Evolutionary conservation across 2,888 invertebrate genomes (phyloP).

Genomic region (Dryadula phaetusa): DNA sequence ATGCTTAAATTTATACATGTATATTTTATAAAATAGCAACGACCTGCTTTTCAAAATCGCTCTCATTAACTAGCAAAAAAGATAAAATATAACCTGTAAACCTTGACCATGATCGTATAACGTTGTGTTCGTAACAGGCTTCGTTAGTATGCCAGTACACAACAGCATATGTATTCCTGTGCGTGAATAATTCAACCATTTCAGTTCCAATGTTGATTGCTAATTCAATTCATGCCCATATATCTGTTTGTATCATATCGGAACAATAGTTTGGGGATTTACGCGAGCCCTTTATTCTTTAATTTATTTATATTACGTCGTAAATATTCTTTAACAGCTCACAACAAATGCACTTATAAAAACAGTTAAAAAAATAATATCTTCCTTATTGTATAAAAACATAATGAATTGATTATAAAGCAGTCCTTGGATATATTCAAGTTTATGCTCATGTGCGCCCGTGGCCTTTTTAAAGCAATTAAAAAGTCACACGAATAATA

Average conservation of each 20-base stretch:
- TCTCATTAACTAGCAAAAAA: neutral
- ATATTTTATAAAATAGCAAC: neutral
- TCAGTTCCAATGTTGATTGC: constrained; percentile 5
- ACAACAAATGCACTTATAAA: constrained; percentile 1
- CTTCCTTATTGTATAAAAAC: constrained; percentile 30
- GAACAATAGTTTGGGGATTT: constrained; percentile 26
- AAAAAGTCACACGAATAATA: neutral
- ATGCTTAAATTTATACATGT: neutral
- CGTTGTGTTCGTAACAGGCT: neutral
- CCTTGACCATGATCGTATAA: constrained; percentile 17
- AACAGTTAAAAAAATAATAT: constrained; percentile 11
- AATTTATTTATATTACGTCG: constrained; percentile 28
- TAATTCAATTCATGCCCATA: constrained; percentile 19
- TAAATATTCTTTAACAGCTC: neutral
- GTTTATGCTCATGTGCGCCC: neutral
- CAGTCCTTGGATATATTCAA: neutral
- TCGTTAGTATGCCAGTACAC: constrained; percentile 6
- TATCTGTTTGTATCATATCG: neutral
- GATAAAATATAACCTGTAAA: neutral
- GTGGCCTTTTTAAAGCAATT: neutral
- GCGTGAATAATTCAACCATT: constrained; percentile 13
- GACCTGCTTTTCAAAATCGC: neutral
- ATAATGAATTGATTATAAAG: neutral
- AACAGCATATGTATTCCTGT: constrained; percentile 4
- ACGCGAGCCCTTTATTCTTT: neutral